Evolutionary conservation across 2,888 invertebrate species (phyloP).

Genomic region (Callyntrura guangdongensis): DNA sequence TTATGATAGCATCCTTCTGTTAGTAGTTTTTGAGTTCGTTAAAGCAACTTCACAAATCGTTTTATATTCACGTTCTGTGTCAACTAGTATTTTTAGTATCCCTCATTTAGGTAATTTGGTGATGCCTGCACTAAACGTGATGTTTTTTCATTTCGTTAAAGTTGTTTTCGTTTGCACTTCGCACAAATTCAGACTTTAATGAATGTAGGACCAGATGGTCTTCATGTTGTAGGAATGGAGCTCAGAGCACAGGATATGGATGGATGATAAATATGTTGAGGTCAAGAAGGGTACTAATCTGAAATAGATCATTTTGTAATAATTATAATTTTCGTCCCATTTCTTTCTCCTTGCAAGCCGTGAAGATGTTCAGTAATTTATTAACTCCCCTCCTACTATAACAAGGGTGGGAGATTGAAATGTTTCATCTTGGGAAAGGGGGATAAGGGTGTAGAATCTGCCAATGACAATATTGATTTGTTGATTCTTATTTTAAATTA

Average conservation of each 20-base stretch:
- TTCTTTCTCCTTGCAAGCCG: slow-evolving; percentile 1
- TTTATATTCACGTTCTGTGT: not conserved
- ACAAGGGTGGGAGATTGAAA: slow-evolving; percentile 40
- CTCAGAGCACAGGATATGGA: not conserved
- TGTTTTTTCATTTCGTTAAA: not conserved
- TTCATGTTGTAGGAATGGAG: not conserved
- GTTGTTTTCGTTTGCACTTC: slow-evolving; percentile 5
- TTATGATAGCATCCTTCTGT: not conserved
- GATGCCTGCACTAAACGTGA: no score
- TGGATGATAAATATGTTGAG: slow-evolving; percentile 32
- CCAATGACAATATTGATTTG: not conserved
- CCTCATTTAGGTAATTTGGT: not conserved
- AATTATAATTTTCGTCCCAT: not conserved
- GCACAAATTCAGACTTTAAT: slow-evolving; percentile 15
- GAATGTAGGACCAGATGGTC: slow-evolving; percentile 8
- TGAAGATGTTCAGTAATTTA: slow-evolving; percentile 3
- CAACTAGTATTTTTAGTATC: not conserved
- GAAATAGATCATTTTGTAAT: slow-evolving; percentile 24
- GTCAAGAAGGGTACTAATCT: slow-evolving; percentile 43
- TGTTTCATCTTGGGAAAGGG: not conserved
- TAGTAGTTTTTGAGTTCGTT: slow-evolving; percentile 1
- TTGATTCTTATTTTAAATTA: slow-evolving; percentile 60
- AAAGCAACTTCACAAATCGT: not conserved
- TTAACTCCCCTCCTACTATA: slow-evolving; percentile 6
- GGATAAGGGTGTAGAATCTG: not conserved